phyloP scores from a whole-genome alignment of 2,888 invertebrate species.

The Seira musarum region DNA sequence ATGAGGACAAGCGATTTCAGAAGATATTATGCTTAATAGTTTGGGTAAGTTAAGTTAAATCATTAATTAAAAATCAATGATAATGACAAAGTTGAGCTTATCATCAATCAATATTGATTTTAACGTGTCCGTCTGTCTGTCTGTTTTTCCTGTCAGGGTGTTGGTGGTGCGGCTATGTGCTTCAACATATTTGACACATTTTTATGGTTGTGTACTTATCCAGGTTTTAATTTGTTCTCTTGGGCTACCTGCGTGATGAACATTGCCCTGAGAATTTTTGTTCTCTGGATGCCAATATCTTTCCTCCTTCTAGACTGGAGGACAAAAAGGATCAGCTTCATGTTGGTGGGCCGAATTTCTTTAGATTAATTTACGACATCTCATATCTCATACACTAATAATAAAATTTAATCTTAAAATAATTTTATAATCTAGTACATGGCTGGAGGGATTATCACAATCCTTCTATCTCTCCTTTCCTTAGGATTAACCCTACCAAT shows the following conservation, averaged over 20 bases:
- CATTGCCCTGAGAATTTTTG: constrained; percentile 26
- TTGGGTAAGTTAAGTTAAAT: constrained; percentile 22
- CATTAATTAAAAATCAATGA: too few species aligned
- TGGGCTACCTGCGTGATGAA: constrained; percentile 21
- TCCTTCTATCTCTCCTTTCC: constrained; percentile 1
- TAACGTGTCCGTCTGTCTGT: too few species aligned
- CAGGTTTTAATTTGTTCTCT: neutral
- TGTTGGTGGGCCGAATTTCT: too few species aligned
- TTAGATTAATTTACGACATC: too few species aligned
- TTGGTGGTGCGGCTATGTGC: constrained; percentile 17
- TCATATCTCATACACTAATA: too few species aligned
- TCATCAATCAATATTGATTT: too few species aligned
- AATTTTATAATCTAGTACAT: too few species aligned
- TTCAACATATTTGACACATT: constrained; percentile 6
- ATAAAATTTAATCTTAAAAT: too few species aligned
- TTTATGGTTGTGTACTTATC: constrained; percentile 5
- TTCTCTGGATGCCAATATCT: constrained; percentile 51
- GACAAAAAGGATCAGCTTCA: too few species aligned
- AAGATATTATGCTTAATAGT: constrained; percentile 25
- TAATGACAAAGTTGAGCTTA: neutral
- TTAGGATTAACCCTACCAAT: neutral
- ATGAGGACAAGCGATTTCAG: neutral
- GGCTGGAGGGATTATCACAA: constrained; percentile 25
- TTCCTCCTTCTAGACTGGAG: constrained; percentile 36
- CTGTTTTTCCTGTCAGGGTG: constrained; percentile 3